A percentile compares a stretch with the other conserved stretches of the same genome.
Evolutionary conservation across 2,888 invertebrate species (phyloP).

Genomic region (Eupeodes luniger): DNA sequence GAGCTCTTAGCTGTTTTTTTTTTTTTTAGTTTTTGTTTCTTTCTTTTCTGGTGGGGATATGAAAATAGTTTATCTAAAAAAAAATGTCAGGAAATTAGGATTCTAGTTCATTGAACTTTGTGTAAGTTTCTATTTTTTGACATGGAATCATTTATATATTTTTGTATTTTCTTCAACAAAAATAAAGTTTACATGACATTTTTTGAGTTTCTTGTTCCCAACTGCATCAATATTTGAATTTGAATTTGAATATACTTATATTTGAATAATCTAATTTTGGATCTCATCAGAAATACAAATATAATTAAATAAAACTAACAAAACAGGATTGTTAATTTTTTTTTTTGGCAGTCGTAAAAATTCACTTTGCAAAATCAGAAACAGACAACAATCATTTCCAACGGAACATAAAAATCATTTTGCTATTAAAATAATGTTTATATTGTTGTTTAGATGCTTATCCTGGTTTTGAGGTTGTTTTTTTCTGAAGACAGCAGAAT

Average conservation of each 20-base stretch:
- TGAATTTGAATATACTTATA: slow-evolving; percentile 28
- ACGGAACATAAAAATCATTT: slow-evolving; percentile 50
- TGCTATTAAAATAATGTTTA: slow-evolving; percentile 43
- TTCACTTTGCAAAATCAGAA: slow-evolving; percentile 21
- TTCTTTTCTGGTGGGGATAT: not conserved
- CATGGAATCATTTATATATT: not conserved
- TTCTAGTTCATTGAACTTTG: slow-evolving; percentile 53
- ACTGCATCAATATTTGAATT: slow-evolving; percentile 48
- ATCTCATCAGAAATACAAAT: not conserved
- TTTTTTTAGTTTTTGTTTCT: slow-evolving; percentile 7
- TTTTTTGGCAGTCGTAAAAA: slow-evolving; percentile 34
- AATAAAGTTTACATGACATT: not conserved
- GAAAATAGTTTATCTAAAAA: slow-evolving; percentile 40
- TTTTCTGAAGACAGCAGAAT: no score
- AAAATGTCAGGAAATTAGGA: slow-evolving; percentile 33
- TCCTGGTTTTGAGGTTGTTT: slow-evolving; percentile 5
- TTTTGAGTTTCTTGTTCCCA: slow-evolving; percentile 1
- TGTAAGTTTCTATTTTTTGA: not conserved
- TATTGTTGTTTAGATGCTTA: slow-evolving; percentile 50
- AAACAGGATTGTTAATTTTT: not conserved
- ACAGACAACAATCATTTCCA: slow-evolving; percentile 6
- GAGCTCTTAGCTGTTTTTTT: not conserved
- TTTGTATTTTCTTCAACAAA: no score
- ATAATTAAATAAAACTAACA: not conserved
- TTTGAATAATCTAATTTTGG: slow-evolving; percentile 24